Evolutionary conservation across 2,888 invertebrate genomes (phyloP), one percentile per base, ranked within the genome.

Genomic region (Pristionchus arcanus): DNA sequence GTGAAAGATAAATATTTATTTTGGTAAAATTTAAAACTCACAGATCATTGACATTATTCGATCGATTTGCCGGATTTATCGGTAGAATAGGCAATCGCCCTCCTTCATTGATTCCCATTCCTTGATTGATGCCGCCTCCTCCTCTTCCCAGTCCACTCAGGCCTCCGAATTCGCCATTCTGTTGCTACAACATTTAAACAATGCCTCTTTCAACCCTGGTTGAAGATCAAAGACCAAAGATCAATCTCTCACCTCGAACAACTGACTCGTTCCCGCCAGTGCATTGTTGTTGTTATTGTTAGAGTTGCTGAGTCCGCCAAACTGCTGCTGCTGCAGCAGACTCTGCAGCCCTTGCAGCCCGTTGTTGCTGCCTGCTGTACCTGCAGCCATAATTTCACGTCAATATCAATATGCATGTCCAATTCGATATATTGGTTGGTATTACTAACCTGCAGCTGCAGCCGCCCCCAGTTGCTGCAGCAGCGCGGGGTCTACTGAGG

Each of bases 121-220:
- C n/a, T 13, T 55, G 59, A 34, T 37, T 84, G 19, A 25, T 28
- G 1, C 49, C 21, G 9, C 59, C 21, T 34, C 34, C 49, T 15
- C 85, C 85, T 31, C 85, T 31, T 19, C 34, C 34, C 59, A 85
- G 34, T 19, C 85, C 85, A 9, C 59, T 31, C 25, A 85, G 85
- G 1, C 85, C 85, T 15, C 85, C 85, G 28, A 85, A 85, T 19
- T 85, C 85, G 85, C 85, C 59, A n/a, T 28, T 81, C 21, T 81
- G 81, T 53, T 81, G 81, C 81, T 81, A 28, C 49, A 81, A 49
- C 42, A 49, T 49, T 49, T 7, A 11, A 9, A 49, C 3, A 49
- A 49, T 49, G 42, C 42, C 4, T 49, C 0, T 49, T 9, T 11
- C 9, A 49, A 49, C 13, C n/a, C 42, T 7, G 42, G 5, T 16